Percentiles rank a stretch among this genome's conserved stretches.
Conservation (phyloP, 2,113 vertebrate species). For the Nothoprocta pentlandii region DNA sequence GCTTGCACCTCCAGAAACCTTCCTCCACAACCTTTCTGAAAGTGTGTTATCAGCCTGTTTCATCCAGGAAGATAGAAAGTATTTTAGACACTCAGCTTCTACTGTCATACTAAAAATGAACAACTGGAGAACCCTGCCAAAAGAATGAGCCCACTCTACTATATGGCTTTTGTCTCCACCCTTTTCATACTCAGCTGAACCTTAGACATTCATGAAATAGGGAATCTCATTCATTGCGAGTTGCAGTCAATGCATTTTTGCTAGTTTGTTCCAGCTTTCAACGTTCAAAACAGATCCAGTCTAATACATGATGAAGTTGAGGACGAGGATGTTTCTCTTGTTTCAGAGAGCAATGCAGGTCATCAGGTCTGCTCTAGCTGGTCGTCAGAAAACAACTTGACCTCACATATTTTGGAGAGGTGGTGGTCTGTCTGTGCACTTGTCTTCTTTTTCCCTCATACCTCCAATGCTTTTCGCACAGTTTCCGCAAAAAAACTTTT, state of each 20-base stretch:
- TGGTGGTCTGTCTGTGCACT: background rate
- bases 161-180: background rate
- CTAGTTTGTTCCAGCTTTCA: background rate
- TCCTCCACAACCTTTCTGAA: background rate
- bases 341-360: background rate
- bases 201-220: background rate
- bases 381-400: background rate
- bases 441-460: background rate
- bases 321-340: background rate
- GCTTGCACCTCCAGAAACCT: background rate
- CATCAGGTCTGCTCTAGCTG: background rate
- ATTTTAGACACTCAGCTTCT: background rate
- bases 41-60: background rate
- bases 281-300: background rate
- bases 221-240: background rate
- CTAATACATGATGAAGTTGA: background rate
- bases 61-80: background rate
- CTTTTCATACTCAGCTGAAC: accelerated
- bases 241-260: background rate
- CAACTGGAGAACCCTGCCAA: background rate
- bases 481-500: background rate
- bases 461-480: background rate
- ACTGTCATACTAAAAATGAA: background rate
- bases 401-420: background rate
- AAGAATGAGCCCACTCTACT: background rate